A percentile compares a stretch with the other conserved stretches of the same genome.
These are phyloP conservation scores for Cremastobaeus sp. DNA, from an alignment of 2,888 invertebrate genomes.

Conservation along the genomic window DNA sequence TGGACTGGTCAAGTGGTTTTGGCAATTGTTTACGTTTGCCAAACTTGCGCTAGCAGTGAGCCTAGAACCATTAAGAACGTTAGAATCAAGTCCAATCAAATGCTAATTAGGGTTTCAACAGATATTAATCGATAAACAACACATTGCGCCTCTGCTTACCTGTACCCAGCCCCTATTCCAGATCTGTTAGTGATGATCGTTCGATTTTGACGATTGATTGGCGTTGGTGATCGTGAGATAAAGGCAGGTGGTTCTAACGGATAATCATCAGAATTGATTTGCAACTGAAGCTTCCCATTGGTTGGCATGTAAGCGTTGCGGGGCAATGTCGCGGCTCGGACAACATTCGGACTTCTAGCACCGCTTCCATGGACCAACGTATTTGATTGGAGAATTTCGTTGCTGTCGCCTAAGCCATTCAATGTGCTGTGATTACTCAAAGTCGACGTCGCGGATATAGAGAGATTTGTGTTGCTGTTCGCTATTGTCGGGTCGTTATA, in stretches of 20 bases:
- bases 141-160: slow-evolving; percentile 26
- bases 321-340: slow-evolving; percentile 85
- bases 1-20: slow-evolving; percentile 73
- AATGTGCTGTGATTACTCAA: slow-evolving; percentile 78
- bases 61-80: slow-evolving; percentile 62
- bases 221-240: slow-evolving; percentile 76
- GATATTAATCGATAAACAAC: background rate
- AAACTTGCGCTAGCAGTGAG: slow-evolving; percentile 75
- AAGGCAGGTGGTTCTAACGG: slow-evolving; percentile 76
- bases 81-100: background rate
- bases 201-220: slow-evolving; percentile 70
- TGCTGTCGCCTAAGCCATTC: slow-evolving; percentile 81
- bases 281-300: slow-evolving; percentile 73
- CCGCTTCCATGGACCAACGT: slow-evolving; percentile 71
- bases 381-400: slow-evolving; percentile 75
- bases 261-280: slow-evolving; percentile 75
- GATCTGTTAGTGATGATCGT: slow-evolving; percentile 63
- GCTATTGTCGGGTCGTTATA: slow-evolving; percentile 83
- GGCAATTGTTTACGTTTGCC: slow-evolving; percentile 77
- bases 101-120: background rate
- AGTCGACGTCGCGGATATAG: slow-evolving; percentile 75
- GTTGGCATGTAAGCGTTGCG: slow-evolving; percentile 82
- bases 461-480: slow-evolving; percentile 76
- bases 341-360: slow-evolving; percentile 75
- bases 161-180: slow-evolving; percentile 57